Evolutionary conservation across 64 coral and sea anemone species (phyloP).

Genomic region (Stichodactyla mertensii): DNA sequence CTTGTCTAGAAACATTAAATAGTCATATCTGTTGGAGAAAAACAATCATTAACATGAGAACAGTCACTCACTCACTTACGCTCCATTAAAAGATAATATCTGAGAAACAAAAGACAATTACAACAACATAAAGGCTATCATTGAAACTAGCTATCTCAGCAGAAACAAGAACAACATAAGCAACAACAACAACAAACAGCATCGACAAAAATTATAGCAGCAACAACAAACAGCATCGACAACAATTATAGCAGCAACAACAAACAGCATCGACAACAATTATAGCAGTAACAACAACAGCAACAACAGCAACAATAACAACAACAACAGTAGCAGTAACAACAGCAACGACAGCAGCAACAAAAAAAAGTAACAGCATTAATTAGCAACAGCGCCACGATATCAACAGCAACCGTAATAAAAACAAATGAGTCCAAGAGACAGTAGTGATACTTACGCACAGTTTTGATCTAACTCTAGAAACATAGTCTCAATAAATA

Average conservation of each 20-base stretch:
- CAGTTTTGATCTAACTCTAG: constrained; percentile 15
- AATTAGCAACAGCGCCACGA: background rate
- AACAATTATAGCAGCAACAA: too few species aligned
- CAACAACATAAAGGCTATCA: too few species aligned
- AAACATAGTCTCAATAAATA: constrained; percentile 6
- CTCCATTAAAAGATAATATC: too few species aligned
- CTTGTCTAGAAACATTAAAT: constrained; percentile 23
- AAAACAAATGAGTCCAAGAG: background rate
- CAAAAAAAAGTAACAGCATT: background rate
- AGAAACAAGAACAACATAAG: too few species aligned
- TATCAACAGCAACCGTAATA: background rate
- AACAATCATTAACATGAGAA: background rate
- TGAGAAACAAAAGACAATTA: too few species aligned
- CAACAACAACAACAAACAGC: too few species aligned
- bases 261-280: too few species aligned
- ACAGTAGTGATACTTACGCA: constrained; percentile 1
- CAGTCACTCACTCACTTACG: background rate
- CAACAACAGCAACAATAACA: background rate
- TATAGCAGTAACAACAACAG: background rate
- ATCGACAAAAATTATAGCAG: too few species aligned
- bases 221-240: too few species aligned
- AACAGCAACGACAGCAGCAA: background rate
- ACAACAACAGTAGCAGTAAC: background rate
- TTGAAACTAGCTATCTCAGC: too few species aligned
- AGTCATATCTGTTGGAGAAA: background rate